Conservation (phyloP, 2,797 vertebrate species). For the Scolopax rusticola region DNA sequence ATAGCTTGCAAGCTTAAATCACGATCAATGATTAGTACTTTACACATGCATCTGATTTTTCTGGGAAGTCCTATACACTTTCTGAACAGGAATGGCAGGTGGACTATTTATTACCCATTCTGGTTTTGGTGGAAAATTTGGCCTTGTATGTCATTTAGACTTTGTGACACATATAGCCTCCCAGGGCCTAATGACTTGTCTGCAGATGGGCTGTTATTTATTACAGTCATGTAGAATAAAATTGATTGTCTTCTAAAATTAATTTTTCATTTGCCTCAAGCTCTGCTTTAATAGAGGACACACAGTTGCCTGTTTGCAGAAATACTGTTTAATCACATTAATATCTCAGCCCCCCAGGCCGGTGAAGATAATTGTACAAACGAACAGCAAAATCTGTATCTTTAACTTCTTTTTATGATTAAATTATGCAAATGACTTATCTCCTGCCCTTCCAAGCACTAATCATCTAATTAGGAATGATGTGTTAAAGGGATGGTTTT, state of each 20-base stretch:
- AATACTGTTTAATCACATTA: slow-evolving; percentile 95
- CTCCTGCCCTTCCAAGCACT: slow-evolving; percentile 89
- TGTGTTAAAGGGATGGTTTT: slow-evolving; percentile 88
- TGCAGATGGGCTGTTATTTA: slow-evolving; percentile 91
- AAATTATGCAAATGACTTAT: slow-evolving; percentile 93
- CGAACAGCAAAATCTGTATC: slow-evolving; percentile 90
- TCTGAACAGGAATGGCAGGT: slow-evolving; percentile 24
- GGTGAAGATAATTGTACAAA: slow-evolving; percentile 91
- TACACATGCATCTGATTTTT: not conserved
- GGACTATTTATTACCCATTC: slow-evolving; percentile 64
- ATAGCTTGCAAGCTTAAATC: not conserved
- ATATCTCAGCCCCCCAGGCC: slow-evolving; percentile 88
- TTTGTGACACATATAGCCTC: slow-evolving; percentile 86
- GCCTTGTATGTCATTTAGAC: slow-evolving; percentile 85
- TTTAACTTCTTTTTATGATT: slow-evolving; percentile 91
- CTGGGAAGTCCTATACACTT: slow-evolving; percentile 39
- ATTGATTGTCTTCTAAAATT: slow-evolving; percentile 94
- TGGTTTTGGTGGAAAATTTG: slow-evolving; percentile 73
- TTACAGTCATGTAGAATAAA: slow-evolving; percentile 92
- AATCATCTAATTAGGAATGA: slow-evolving; percentile 94
- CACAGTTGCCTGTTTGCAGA: slow-evolving; percentile 87
- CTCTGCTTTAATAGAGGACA: slow-evolving; percentile 90
- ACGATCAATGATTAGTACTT: not conserved
- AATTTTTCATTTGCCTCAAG: slow-evolving; percentile 92
- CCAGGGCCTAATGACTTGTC: slow-evolving; percentile 87